phyloP scores from a whole-genome alignment of 2,888 invertebrate genomes.

The Lepidonotus clava region DNA sequence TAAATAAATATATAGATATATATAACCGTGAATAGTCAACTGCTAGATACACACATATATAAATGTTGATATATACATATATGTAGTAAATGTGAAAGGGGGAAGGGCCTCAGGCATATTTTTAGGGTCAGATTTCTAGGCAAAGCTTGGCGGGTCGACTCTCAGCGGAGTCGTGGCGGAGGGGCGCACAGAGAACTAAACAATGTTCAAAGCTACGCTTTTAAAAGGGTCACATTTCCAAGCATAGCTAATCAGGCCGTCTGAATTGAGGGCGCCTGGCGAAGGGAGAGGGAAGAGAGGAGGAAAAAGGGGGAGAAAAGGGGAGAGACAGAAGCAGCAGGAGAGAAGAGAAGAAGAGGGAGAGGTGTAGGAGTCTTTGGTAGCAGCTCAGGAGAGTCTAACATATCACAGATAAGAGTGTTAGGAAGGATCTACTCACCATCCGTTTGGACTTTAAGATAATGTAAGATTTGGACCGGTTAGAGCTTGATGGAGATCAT shows the following conservation, averaged over 20 bases:
- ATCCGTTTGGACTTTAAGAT: slow-evolving; percentile 15
- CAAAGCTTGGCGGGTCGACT: neutral
- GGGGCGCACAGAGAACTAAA: slow-evolving; percentile 21
- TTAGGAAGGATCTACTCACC: slow-evolving; percentile 41
- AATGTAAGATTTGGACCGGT: slow-evolving; percentile 53
- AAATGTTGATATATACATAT: neutral
- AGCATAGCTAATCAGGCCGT: neutral
- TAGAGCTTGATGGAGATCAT: too few species aligned
- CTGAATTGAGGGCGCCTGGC: slow-evolving; percentile 23
- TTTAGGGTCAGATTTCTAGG: slow-evolving; percentile 39
- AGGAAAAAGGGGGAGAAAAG: slow-evolving; percentile 55
- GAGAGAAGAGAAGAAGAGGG: slow-evolving; percentile 28
- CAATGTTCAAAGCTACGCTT: slow-evolving; percentile 41
- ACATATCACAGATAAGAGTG: slow-evolving; percentile 14
- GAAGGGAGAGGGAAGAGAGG: slow-evolving; percentile 4
- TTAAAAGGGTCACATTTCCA: slow-evolving; percentile 31
- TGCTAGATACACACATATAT: neutral
- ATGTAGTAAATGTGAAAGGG: neutral
- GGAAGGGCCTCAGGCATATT: neutral
- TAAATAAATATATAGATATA: too few species aligned
- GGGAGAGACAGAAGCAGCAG: slow-evolving; percentile 54
- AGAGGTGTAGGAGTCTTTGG: slow-evolving; percentile 56
- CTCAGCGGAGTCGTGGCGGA: neutral
- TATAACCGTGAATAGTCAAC: too few species aligned
- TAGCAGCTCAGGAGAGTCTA: neutral